Base-by-base conservation (phyloP, 2,888 invertebrate species). In the Cremastobaeus sp. region DNA sequence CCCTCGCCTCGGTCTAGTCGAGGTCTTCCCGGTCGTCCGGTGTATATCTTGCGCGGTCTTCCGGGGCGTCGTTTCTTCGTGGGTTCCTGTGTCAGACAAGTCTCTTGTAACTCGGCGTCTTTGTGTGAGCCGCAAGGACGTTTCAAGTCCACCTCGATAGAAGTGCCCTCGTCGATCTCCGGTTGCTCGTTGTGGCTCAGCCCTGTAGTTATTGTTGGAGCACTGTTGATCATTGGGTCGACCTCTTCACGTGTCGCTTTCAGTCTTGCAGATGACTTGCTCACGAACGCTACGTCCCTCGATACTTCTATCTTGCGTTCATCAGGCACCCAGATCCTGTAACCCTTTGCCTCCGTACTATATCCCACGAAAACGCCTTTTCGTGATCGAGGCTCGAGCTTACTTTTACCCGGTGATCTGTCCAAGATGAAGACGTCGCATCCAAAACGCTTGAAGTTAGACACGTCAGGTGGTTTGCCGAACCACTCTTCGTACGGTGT, bases 351-450 rank as follows among this genome's bases (percentile, higher is more conserved):
- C 15, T 55, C 47, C 2, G 17, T 5, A 14, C 55, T 48, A 8
- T 66, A 57, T 11, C 57, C 48, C 6, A 66, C n/a, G 30, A 57
- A 48, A 1, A 48, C 45, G 11, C 48, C 48, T 11, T 39, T 47
- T 14, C n/a, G 35, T n/a, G 57, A 28, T 8, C 34, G 21, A 2
- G 66, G 20, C 8, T 48, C 57, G 3, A 66, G 35, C 32, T 57
- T 66, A 18, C 66, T 28, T 14, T 34, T 39, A 8, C 25, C 35
- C 5, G 48, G 48, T 0, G 21, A 5, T n/a, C 21, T 28, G 39
- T 57, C 48, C 25, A 48, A 3, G 32, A 50, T 14, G 9, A 14
- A 68, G 0, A 50, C 59, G 6, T 68, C 35, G 20, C 25, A n/a
- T 14, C 50, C 59, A 18, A 59, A 34, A 0, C 1, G 11, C 12